Evolutionary conservation across 2,113 vertebrate species (phyloP).

Genomic region (Motacilla alba): DNA sequence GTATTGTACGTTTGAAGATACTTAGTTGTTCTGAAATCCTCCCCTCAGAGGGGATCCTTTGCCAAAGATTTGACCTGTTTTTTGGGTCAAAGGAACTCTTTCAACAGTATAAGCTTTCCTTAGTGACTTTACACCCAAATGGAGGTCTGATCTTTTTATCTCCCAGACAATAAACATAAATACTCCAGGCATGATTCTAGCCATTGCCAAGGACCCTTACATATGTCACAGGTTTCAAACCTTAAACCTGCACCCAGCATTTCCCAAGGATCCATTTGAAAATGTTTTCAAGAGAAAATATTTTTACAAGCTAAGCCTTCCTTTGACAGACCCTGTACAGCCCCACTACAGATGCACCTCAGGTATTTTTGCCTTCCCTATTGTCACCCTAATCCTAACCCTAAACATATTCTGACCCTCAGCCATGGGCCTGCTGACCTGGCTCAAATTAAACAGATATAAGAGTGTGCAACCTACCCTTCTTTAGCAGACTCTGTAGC

Average conservation of each 20-base stretch:
- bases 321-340: not conserved
- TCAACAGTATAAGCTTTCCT: not conserved
- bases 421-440: not conserved
- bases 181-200: not conserved
- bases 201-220: not conserved
- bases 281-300: not conserved
- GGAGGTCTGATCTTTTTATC: not conserved
- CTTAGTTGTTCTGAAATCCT: not conserved
- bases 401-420: not conserved
- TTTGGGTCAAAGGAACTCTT: not conserved
- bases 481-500: not conserved
- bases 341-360: not conserved
- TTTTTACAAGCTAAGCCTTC: not conserved
- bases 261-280: not conserved
- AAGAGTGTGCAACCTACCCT: not conserved
- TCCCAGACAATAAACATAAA: not conserved
- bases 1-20: not conserved
- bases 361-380: not conserved
- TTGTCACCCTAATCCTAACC: not conserved
- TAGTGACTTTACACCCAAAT: not conserved
- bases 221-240: not conserved
- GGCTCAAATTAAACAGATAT: not conserved
- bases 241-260: not conserved
- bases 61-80: not conserved
- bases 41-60: not conserved